Percentiles rank a stretch among this genome's conserved stretches.
Conservation (phyloP, 1,140 invertebrate genomes). For the Cydia pomonella region DNA sequence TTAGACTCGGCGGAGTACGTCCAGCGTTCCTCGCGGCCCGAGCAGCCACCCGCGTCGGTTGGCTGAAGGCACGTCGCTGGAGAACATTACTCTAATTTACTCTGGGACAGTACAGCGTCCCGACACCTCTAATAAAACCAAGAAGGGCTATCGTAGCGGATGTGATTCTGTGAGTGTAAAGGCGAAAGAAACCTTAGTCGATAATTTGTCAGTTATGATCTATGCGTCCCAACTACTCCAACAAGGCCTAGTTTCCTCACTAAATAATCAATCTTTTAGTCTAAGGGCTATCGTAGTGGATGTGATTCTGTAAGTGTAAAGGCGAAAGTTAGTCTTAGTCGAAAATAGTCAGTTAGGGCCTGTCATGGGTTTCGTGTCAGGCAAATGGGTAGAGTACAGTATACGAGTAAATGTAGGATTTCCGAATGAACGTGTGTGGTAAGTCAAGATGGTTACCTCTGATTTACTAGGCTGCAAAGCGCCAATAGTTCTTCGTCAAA, state of each 20-base stretch:
- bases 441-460: too few relatives aligned
- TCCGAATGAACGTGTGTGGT: too few relatives aligned
- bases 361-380: neutral
- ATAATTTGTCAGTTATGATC: too few relatives aligned
- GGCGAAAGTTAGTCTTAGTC: too few relatives aligned
- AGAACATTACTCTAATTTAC: conserved; percentile 41
- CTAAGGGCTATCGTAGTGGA: neutral
- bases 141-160: too few relatives aligned
- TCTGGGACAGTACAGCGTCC: neutral
- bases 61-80: conserved; percentile 87
- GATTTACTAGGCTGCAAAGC: too few relatives aligned
- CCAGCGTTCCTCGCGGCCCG: conserved; percentile 83
- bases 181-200: too few relatives aligned
- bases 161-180: too few relatives aligned
- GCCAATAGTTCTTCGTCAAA: too few relatives aligned
- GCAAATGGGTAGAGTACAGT: neutral
- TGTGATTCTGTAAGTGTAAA: too few relatives aligned
- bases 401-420: neutral
- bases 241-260: neutral
- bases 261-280: conserved; percentile 2
- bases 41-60: conserved; percentile 86
- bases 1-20: conserved; percentile 90
- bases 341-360: too few relatives aligned
- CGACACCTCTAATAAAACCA: neutral
- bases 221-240: neutral